These are phyloP conservation scores for Oophaga pumilio DNA, from an alignment of 2,113 vertebrate genomes.

Conservation along the genomic window DNA sequence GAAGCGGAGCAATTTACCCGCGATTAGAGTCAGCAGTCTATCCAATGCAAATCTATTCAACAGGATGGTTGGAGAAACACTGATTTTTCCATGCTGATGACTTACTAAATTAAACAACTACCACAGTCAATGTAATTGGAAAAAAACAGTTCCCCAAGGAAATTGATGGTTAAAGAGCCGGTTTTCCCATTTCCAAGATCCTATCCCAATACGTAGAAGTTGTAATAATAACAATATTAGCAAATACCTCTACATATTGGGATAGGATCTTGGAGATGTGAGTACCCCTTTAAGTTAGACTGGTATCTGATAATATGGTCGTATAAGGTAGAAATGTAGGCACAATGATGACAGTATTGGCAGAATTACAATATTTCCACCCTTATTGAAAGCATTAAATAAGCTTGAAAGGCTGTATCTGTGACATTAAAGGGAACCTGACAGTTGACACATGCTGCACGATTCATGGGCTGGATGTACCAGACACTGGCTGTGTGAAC, in stretches of 20 bases:
- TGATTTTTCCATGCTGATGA: slow-evolving; percentile 18
- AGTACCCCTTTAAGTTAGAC: not conserved
- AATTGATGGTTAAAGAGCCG: not conserved
- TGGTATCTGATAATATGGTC: not conserved
- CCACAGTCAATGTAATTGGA: not conserved
- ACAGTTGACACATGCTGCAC: no score
- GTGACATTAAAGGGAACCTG: not conserved
- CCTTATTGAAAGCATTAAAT: not conserved
- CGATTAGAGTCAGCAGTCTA: slow-evolving; percentile 55
- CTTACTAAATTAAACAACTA: slow-evolving; percentile 34
- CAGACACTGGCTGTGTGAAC: no score
- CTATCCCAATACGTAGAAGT: no score
- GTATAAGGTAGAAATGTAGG: not conserved
- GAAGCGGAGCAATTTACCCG: slow-evolving; percentile 23
- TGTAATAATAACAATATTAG: no score
- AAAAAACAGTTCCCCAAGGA: not conserved
- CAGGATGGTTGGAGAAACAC: not conserved
- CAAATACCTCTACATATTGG: no score
- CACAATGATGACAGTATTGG: not conserved
- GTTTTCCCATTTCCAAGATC: no score
- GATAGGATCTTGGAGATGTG: no score
- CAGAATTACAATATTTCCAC: not conserved
- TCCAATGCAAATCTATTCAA: slow-evolving; percentile 42
- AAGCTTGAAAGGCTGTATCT: not conserved
- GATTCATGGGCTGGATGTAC: no score